These are phyloP conservation scores for Caenorhabditis japonica DNA, from an alignment of 2,888 invertebrate species.

Conservation along the genomic window DNA sequence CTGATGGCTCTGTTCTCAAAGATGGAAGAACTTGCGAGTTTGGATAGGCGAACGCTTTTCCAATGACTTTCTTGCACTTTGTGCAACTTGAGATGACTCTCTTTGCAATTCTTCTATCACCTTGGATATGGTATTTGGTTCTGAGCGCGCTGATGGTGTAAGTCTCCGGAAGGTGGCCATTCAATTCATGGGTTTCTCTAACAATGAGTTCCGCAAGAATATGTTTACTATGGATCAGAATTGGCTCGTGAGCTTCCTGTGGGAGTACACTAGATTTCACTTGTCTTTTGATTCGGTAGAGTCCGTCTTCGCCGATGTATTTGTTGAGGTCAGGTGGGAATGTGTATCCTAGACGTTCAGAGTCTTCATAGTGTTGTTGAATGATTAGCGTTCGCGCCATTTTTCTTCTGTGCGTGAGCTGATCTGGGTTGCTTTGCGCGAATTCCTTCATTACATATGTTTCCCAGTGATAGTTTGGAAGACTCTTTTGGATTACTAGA, in stretches of 20 bases:
- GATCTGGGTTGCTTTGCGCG: too few species aligned
- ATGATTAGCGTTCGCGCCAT: background rate
- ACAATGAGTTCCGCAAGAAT: background rate
- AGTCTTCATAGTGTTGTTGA: background rate
- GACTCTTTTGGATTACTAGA: background rate
- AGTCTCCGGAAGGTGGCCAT: background rate
- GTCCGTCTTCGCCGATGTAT: constrained; percentile 1
- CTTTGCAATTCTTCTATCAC: background rate
- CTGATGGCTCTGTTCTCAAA: constrained; percentile 26
- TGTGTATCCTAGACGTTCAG: background rate
- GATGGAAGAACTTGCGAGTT: constrained; percentile 11
- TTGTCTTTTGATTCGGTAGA: background rate
- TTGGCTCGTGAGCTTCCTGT: constrained; percentile 55
- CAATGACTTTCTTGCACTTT: constrained; percentile 18
- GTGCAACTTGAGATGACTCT: constrained; percentile 2
- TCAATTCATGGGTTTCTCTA: background rate
- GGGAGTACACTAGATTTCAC: constrained; percentile 30
- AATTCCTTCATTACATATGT: background rate
- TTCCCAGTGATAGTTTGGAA: background rate
- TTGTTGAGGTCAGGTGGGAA: background rate
- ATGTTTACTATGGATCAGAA: constrained; percentile 71
- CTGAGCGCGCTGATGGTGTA: background rate
- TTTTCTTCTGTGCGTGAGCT: too few species aligned
- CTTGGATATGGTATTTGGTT: background rate
- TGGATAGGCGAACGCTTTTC: constrained; percentile 2